Evolutionary conservation across 2,888 invertebrate genomes (phyloP).

Genomic region (Zygothrica quintamaculata): DNA sequence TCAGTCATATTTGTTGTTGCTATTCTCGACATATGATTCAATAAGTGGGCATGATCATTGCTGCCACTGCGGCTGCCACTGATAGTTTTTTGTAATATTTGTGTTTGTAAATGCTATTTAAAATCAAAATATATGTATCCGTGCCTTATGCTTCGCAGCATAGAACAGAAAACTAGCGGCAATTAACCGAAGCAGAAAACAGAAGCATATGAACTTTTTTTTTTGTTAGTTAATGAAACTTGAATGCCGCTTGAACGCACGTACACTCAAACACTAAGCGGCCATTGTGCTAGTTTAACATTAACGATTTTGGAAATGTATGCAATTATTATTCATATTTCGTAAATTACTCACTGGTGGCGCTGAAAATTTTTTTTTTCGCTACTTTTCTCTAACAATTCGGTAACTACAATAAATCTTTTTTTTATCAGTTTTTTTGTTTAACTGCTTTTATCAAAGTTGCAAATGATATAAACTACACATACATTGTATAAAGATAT

Average conservation of each 20-base stretch:
- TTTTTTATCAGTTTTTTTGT: constrained; percentile 61
- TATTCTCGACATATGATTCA: constrained; percentile 84
- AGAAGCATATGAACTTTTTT: constrained; percentile 30
- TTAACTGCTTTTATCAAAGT: constrained; percentile 55
- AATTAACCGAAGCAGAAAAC: constrained; percentile 36
- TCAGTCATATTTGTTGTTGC: constrained; percentile 79
- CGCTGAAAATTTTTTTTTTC: constrained; percentile 29
- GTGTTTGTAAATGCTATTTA: constrained; percentile 66
- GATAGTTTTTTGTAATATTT: constrained; percentile 66
- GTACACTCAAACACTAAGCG: constrained; percentile 9
- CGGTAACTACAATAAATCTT: constrained; percentile 67
- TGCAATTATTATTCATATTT: constrained; percentile 46
- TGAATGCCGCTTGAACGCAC: constrained; percentile 27
- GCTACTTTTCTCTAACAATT: constrained; percentile 19
- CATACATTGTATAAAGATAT: constrained; percentile 36
- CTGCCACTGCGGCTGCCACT: constrained; percentile 38
- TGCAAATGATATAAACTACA: constrained; percentile 61
- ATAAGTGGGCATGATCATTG: constrained; percentile 69
- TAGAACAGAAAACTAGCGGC: constrained; percentile 31
- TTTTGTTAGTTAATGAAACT: constrained; percentile 69
- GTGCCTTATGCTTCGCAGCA: constrained; percentile 22
- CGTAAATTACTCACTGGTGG: constrained; percentile 34
- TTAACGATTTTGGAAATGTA: constrained; percentile 47
- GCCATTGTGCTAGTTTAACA: constrained; percentile 39
- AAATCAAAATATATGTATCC: constrained; percentile 43